A percentile compares a stretch with the other conserved stretches of the same genome.
phyloP scores from a whole-genome alignment of 2,113 vertebrate genomes.

The Engraulis encrasicolus region DNA sequence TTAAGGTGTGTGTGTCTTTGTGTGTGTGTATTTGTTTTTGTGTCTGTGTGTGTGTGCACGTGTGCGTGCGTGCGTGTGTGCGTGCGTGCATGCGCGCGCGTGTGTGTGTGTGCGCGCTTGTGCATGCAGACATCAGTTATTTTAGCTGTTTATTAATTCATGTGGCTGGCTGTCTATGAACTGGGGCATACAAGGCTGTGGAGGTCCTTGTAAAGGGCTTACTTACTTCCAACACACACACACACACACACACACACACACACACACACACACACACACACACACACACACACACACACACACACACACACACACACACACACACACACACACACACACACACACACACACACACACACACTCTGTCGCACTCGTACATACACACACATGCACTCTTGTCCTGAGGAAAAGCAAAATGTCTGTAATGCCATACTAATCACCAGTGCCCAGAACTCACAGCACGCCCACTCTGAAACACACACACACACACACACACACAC shows the following conservation, averaged over 20 bases:
- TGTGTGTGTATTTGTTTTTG: too few species aligned
- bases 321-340: slow-evolving; percentile 3
- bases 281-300: too few species aligned
- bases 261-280: too few species aligned
- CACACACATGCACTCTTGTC: slow-evolving; percentile 37
- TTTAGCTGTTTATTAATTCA: background rate
- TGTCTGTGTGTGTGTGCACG: slow-evolving; percentile 33
- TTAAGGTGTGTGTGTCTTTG: slow-evolving; percentile 19
- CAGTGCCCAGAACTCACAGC: slow-evolving; percentile 70
- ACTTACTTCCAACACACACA: too few species aligned
- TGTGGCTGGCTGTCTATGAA: background rate
- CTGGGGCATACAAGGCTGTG: background rate
- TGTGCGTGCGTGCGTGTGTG: slow-evolving; percentile 29
- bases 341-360: slow-evolving; percentile 15
- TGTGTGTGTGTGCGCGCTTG: too few species aligned
- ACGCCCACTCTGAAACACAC: slow-evolving; percentile 50
- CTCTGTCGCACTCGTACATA: slow-evolving; percentile 13
- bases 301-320: background rate
- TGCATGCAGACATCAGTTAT: too few species aligned
- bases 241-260: too few species aligned
- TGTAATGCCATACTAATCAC: slow-evolving; percentile 75
- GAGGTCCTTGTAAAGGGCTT: too few species aligned
- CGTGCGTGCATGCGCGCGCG: slow-evolving; percentile 1
- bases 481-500: too few species aligned
- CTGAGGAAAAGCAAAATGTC: slow-evolving; percentile 63